Evolutionary conservation across 1,140 invertebrate species (phyloP), one percentile per base, ranked within the genome.

Genomic region (Lepidotrigona ventralis): DNA sequence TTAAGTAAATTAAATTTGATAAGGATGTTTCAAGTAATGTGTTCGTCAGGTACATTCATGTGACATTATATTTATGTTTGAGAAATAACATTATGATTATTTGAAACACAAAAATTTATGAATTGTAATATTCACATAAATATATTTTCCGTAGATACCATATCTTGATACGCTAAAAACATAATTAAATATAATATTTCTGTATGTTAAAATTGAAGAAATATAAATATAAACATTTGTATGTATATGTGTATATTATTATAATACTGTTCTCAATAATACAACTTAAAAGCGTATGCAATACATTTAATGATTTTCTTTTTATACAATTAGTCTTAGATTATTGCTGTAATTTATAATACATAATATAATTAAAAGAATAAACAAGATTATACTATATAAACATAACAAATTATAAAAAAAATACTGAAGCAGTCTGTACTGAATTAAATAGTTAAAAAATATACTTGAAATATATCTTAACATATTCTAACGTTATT

Each of bases 201-300:
- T 81, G n/a, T 63, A 17, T 60, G 9, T 63, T 46, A 78, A 78
- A 69, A 12, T 58, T 66, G 33, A 78, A 75, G 33, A 70, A 58
- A 75, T 76, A 21, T 26, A 54, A 64, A n/a, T 71, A 71, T n/a
- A 17, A 26, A n/a, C n/a, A n/a, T 79, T 58, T 84, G n/a, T 68
- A 60, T 21, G 26, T 68, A 69, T 76, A 76, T n/a, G 64, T 68
- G 39, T 88, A 71, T 87, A 76, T 86, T 78, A 74, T 71, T 71
- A 26, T 80, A 87, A 84, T 87, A 86, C 77, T 86, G 73, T 79
- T 83, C 66, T 11, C 68, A 83, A 84, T 85, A 75, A 75, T 75
- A 87, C 75, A 87, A 66, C 73, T 87, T 78, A 64, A 51, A 79
- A 76, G 29, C 72, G 70, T 78, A 33, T 77, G 76, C 69, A 29